phyloP scores from a whole-genome alignment of 2,113 vertebrate species.

The Carassius auratus region DNA sequence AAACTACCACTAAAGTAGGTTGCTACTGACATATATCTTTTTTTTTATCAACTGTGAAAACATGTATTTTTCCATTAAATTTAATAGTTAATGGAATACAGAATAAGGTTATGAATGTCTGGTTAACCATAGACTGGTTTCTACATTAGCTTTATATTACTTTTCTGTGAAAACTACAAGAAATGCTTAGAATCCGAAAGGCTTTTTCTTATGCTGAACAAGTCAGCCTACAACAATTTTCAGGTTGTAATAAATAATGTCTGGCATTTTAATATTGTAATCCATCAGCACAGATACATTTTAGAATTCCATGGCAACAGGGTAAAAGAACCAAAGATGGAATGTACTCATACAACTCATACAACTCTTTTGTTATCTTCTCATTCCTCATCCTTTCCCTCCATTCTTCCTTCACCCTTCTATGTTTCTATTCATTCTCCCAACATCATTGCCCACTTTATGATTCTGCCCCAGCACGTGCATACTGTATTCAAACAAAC shows the following conservation, averaged over 20 bases:
- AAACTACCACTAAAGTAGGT: too few relatives aligned
- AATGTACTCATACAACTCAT: background rate
- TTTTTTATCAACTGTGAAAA: too few relatives aligned
- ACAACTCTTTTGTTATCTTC: too few relatives aligned
- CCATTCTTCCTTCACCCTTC: background rate
- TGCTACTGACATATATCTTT: too few relatives aligned
- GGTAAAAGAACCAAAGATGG: background rate
- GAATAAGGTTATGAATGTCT: background rate
- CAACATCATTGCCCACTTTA: background rate
- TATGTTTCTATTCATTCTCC: background rate
- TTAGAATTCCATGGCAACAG: conserved; percentile 1
- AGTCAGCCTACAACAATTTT: background rate
- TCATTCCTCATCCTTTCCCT: background rate
- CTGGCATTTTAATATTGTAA: background rate
- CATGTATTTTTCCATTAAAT: background rate
- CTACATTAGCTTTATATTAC: background rate
- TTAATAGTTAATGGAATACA: background rate
- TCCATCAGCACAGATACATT: background rate
- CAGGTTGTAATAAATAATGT: conserved; percentile 10
- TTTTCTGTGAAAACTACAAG: background rate
- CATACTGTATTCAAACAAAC: conserved; percentile 4
- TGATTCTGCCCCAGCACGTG: background rate
- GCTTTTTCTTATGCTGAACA: background rate
- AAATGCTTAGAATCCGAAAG: too few relatives aligned
- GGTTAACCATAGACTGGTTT: background rate